A percentile compares a stretch with the other conserved stretches of the same genome.
Evolutionary conservation across 2,797 vertebrate genomes (phyloP).

Genomic region (Dallia pectoralis): DNA sequence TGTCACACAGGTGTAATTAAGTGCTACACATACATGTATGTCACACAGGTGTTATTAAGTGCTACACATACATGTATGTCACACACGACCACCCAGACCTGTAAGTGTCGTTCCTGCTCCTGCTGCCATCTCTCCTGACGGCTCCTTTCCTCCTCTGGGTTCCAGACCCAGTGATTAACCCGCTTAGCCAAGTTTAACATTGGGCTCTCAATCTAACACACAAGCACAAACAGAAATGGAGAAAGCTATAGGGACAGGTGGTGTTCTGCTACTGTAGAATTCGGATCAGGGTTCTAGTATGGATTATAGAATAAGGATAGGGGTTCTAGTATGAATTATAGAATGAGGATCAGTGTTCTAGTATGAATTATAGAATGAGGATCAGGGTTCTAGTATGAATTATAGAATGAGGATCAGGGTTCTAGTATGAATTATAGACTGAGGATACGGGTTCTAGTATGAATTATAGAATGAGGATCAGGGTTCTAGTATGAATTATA

Average conservation of each 20-base stretch:
- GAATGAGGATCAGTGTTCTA: conserved; percentile 9
- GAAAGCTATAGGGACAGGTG: conserved; percentile 45
- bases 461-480: no score
- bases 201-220: conserved; percentile 77
- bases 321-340: no score
- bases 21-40: no score
- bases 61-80: conserved; percentile 12
- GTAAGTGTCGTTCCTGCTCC: conserved; percentile 93
- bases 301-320: no score
- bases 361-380: no score
- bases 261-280: conserved; percentile 47
- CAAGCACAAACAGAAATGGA: conserved; percentile 58
- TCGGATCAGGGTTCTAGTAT: conserved; percentile 39
- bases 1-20: no score
- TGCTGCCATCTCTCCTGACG: conserved; percentile 96
- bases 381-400: no score
- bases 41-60: no score
- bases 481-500: no score
- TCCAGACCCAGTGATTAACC: conserved; percentile 96
- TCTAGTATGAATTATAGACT: no score
- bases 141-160: conserved; percentile 94
- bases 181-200: conserved; percentile 84
- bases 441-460: no score
- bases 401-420: no score
- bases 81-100: conserved; percentile 71